Evolutionary conservation across 2,797 vertebrate species (phyloP).

Genomic region (Nothura maculosa): DNA sequence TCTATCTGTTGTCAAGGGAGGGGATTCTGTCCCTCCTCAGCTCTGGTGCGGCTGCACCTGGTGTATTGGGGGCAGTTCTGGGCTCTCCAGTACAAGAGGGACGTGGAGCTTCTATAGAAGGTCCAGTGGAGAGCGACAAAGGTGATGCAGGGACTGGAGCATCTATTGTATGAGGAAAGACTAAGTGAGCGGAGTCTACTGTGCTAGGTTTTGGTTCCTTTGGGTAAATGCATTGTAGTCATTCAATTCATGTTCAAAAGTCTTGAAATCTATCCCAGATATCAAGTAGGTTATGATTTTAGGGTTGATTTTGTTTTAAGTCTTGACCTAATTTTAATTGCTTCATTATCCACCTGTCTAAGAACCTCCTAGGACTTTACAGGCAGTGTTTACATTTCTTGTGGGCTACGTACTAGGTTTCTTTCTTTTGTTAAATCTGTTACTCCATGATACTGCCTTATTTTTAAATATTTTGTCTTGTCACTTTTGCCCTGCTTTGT

Average conservation of each 20-base stretch:
- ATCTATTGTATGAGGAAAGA: too few relatives aligned
- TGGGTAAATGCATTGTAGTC: neutral
- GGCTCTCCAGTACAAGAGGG: too few relatives aligned
- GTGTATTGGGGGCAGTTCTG: too few relatives aligned
- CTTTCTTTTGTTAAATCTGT: slow-evolving; percentile 7
- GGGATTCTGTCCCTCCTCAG: too few relatives aligned
- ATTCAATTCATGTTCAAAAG: neutral
- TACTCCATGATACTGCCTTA: neutral
- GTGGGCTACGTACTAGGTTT: neutral
- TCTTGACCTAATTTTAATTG: neutral
- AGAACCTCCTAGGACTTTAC: neutral
- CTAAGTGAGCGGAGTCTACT: neutral
- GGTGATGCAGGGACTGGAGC: too few relatives aligned
- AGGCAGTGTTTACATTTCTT: slow-evolving; percentile 1
- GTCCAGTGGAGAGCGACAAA: too few relatives aligned
- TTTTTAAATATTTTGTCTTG: slow-evolving; percentile 45
- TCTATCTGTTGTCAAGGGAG: neutral
- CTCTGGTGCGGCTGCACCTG: too few relatives aligned
- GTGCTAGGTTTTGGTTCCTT: neutral
- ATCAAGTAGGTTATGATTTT: neutral
- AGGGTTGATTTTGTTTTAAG: neutral
- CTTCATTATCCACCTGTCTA: neutral
- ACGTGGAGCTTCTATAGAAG: too few relatives aligned
- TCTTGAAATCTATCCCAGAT: neutral
- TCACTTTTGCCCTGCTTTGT: slow-evolving; percentile 4